Percentiles rank a stretch among this genome's conserved stretches.
Conservation (phyloP, 1,140 invertebrate species). For the Drosophila watanabei region DNA sequence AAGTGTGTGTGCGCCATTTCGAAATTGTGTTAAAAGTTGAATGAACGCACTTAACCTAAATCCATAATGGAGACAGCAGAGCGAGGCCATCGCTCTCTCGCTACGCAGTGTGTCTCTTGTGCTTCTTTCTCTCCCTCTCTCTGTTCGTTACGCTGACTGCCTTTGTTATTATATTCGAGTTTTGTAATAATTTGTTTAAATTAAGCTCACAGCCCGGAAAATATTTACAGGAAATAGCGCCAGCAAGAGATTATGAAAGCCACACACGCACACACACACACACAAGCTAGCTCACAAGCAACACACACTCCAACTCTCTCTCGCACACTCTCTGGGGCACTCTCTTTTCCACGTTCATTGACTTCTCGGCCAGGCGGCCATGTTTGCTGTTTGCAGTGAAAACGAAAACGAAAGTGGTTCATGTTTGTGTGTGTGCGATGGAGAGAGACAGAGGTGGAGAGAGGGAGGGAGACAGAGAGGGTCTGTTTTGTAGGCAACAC, state of each 20-base stretch:
- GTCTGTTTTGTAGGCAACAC: slow-evolving; percentile 66
- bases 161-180: slow-evolving; percentile 67
- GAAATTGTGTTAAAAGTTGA: slow-evolving; percentile 85
- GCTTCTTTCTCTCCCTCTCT: not conserved
- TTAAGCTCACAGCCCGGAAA: slow-evolving; percentile 69
- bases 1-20: slow-evolving; percentile 67
- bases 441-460: slow-evolving; percentile 7
- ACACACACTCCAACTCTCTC: slow-evolving; percentile 37
- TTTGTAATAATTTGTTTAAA: slow-evolving; percentile 83
- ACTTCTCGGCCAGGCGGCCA: slow-evolving; percentile 59
- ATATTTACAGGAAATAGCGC: slow-evolving; percentile 73
- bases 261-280: slow-evolving; percentile 8
- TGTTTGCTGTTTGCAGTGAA: slow-evolving; percentile 57
- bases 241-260: slow-evolving; percentile 71
- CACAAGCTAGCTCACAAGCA: not conserved
- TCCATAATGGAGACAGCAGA: slow-evolving; percentile 65
- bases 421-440: slow-evolving; percentile 33
- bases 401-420: slow-evolving; percentile 82
- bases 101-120: not conserved
- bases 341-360: slow-evolving; percentile 69
- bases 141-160: slow-evolving; percentile 24
- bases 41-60: slow-evolving; percentile 85
- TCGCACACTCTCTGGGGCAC: slow-evolving; percentile 26
- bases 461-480: not conserved
- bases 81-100: slow-evolving; percentile 33